Evolutionary conservation across 2,113 vertebrate genomes (phyloP), one percentile per base, ranked within the genome.

Genomic region (Anhinga rufa): DNA sequence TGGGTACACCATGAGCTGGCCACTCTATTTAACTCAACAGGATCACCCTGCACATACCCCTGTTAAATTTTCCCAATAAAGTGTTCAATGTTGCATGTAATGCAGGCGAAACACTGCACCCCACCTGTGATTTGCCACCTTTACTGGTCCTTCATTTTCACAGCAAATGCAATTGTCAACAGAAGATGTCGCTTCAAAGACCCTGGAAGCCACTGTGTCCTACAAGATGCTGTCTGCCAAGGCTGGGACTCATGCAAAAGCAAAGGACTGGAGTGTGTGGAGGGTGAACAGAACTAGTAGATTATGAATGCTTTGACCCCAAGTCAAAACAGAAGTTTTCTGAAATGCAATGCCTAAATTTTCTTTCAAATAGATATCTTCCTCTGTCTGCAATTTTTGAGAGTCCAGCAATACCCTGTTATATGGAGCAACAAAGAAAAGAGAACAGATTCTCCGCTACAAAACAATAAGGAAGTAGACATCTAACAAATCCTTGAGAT

Each of bases 101-200:
- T 1, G 1, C 31, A 78, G 26, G 42, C 16, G 28, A 78, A 91
- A 76, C 10, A 9, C 11, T 0, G 0, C 44, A 69, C 9, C 7
- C 11, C 17, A n/a, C 48, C 51, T 82, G 21, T 57, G 49, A 64
- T 80, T 79, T 93, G 12, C 6, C 22, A 34, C 51, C 7, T 92
- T 75, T 8, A 5, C 24, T 26, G 4, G 14, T 55, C 61, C 9
- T 25, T 58, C 51, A 28, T 86, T 83, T 70, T 46, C 46, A 57
- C 20, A 84, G 44, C 5, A 89, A 97, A 79, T 17, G 2, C 29
- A 28, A 19, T 20, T 82, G 44, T 29, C 29, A 78, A 21, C 11
- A 66, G 32, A 52, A 92, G 54, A 29, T 29, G 7, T 40, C 2
- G 0, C 51, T 77, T 78, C 80, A 62, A 66, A 74, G n/a, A 60